Percentiles rank a stretch among this genome's conserved stretches.
phyloP scores from a whole-genome alignment of 2,797 vertebrate species.

The Gadopsis marmoratus region DNA sequence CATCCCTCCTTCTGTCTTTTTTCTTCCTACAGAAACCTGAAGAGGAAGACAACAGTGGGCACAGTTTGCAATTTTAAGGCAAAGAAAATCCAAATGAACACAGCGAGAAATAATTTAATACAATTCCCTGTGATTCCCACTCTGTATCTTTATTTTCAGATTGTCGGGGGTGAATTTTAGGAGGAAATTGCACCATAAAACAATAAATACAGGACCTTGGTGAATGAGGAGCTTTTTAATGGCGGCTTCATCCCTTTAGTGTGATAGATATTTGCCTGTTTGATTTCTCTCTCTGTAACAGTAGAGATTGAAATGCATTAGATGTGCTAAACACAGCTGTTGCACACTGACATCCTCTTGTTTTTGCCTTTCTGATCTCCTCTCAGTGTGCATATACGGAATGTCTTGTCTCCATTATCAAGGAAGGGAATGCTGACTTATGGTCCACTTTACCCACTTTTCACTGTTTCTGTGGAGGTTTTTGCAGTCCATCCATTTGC shows the following conservation, averaged over 20 bases:
- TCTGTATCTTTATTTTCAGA: slow-evolving; percentile 35
- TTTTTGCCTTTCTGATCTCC: slow-evolving; percentile 18
- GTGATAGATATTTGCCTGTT: slow-evolving; percentile 33
- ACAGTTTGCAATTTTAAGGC: slow-evolving; percentile 4
- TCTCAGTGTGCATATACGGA: slow-evolving; percentile 57
- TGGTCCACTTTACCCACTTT: slow-evolving; percentile 64
- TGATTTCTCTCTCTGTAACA: slow-evolving; percentile 26
- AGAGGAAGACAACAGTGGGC: slow-evolving; percentile 1
- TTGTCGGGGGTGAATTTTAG: slow-evolving; percentile 40
- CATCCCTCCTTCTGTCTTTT: slow-evolving; percentile 17
- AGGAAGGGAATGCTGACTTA: slow-evolving; percentile 57
- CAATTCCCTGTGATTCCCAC: neutral
- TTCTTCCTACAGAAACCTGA: slow-evolving; percentile 8
- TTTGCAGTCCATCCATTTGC: slow-evolving; percentile 41
- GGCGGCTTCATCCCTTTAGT: slow-evolving; percentile 40
- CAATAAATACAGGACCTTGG: slow-evolving; percentile 27
- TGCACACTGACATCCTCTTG: slow-evolving; percentile 16
- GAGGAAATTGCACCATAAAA: slow-evolving; percentile 47
- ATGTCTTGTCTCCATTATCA: slow-evolving; percentile 61
- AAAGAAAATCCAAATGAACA: neutral
- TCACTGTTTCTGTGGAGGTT: slow-evolving; percentile 58
- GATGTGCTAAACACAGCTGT: slow-evolving; percentile 40
- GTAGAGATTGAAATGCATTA: slow-evolving; percentile 22
- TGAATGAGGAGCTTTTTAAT: slow-evolving; percentile 33
- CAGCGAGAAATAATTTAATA: neutral